Conservation (phyloP, 1,140 invertebrate genomes). For the Antheraea pernyi region DNA sequence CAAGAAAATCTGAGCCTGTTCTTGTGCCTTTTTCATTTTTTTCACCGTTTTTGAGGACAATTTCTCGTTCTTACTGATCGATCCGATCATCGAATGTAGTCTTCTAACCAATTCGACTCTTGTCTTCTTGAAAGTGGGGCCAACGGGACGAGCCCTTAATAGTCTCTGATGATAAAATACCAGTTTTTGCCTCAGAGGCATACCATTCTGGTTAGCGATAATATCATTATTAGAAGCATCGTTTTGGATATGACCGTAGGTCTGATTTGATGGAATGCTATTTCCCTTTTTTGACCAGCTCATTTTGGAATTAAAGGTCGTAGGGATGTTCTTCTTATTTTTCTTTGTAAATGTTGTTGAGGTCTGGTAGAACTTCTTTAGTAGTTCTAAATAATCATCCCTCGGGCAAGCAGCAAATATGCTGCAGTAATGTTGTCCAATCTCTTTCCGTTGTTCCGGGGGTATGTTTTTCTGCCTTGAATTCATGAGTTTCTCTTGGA, state of each 20-base stretch:
- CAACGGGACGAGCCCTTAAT: constrained; percentile 32
- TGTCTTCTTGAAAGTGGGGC: constrained; percentile 38
- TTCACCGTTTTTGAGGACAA: constrained; percentile 43
- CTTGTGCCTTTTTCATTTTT: constrained; percentile 56
- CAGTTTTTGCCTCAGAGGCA: constrained; percentile 31
- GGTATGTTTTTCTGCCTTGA: constrained; percentile 64
- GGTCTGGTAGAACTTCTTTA: constrained; percentile 60
- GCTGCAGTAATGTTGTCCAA: constrained; percentile 72
- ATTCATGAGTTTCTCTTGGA: constrained; percentile 65
- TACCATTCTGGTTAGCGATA: constrained; percentile 17
- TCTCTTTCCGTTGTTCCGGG: constrained; percentile 60
- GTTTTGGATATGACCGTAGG: constrained; percentile 13
- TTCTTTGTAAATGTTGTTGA: constrained; percentile 29
- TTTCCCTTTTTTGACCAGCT: constrained; percentile 32
- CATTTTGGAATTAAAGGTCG: constrained; percentile 33
- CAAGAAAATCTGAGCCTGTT: constrained; percentile 59
- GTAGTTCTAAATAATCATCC: constrained; percentile 68
- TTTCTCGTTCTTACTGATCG: constrained; percentile 31
- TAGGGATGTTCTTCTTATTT: constrained; percentile 37
- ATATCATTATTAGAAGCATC: not conserved
- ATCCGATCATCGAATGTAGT: constrained; percentile 39
- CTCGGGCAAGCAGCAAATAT: constrained; percentile 73
- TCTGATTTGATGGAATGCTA: constrained; percentile 28
- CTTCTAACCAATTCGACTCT: constrained; percentile 37
- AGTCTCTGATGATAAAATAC: constrained; percentile 47